Percentiles rank a stretch among this genome's conserved stretches.
These are phyloP conservation scores for Stomorhina lunata DNA, from an alignment of 2,888 invertebrate species.

Conservation along the genomic window DNA sequence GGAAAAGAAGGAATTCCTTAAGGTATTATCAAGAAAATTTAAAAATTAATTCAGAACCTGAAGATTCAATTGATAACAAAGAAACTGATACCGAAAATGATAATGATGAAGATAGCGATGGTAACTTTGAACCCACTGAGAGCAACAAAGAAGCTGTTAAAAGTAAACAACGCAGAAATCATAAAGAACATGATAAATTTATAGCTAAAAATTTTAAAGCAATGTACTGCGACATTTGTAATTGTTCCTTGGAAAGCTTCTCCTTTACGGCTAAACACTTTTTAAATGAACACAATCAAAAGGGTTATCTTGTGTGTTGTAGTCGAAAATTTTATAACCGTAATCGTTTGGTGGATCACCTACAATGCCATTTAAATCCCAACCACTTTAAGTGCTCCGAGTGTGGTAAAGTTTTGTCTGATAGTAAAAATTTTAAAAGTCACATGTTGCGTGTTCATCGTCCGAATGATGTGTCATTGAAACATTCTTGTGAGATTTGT, in stretches of 20 bases:
- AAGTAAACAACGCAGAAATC: neutral
- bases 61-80: constrained; percentile 44
- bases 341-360: neutral
- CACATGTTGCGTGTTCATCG: neutral
- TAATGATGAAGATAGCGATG: neutral
- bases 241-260: neutral
- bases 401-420: neutral
- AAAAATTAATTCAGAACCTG: constrained; percentile 49
- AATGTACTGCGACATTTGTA: neutral
- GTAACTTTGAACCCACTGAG: constrained; percentile 54
- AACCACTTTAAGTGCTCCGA: constrained; percentile 6
- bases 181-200: constrained; percentile 14
- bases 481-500: constrained; percentile 22
- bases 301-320: constrained; percentile 10
- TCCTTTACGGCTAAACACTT: neutral
- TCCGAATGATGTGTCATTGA: neutral
- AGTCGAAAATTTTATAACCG: constrained; percentile 1
- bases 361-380: constrained; percentile 17
- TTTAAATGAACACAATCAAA: neutral
- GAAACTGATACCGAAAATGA: neutral
- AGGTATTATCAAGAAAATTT: neutral
- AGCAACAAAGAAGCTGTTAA: no score
- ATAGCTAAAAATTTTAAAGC: constrained; percentile 12
- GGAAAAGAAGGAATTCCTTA: neutral
- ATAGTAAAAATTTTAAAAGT: neutral